A percentile compares a stretch with the other conserved stretches of the same genome.
Conservation (phyloP, 2,888 invertebrate species). For the Alloscopus bannaensis region DNA sequence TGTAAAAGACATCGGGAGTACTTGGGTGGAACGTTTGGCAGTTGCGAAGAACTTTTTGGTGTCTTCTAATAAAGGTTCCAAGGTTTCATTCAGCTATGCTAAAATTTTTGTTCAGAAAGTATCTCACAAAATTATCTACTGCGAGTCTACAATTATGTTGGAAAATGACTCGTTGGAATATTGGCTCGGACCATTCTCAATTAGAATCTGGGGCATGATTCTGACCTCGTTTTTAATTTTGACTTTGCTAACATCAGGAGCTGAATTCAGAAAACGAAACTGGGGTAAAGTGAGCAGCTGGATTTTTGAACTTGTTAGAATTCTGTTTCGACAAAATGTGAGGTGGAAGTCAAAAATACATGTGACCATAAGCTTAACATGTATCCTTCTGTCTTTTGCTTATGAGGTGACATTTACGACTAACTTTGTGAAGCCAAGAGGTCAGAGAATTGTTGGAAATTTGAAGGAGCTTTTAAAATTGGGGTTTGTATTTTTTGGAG, state of each 20-base stretch:
- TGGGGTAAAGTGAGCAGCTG: not conserved
- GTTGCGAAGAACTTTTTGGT: too few species aligned
- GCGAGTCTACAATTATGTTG: not conserved
- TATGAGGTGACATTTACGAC: conserved; percentile 13
- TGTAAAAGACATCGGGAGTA: too few species aligned
- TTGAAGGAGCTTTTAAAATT: not conserved
- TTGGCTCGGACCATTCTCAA: conserved; percentile 8
- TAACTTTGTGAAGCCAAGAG: not conserved
- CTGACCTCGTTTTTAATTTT: not conserved
- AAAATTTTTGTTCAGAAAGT: too few species aligned
- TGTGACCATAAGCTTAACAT: not conserved
- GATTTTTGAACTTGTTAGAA: conserved; percentile 10
- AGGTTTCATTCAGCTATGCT: too few species aligned
- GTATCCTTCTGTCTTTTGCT: conserved; percentile 9
- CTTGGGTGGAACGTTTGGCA: too few species aligned
- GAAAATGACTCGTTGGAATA: conserved; percentile 3
- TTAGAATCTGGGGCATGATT: not conserved
- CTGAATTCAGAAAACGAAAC: not conserved
- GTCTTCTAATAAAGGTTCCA: too few species aligned
- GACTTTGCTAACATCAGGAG: not conserved
- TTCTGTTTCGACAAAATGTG: conserved; percentile 10
- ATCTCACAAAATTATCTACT: too few species aligned
- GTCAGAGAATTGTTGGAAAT: not conserved
- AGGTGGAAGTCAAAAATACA: not conserved
- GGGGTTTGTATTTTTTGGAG: not conserved